These are phyloP conservation scores for Tinea semifulvella DNA, from an alignment of 2,888 invertebrate species.

Conservation along the genomic window DNA sequence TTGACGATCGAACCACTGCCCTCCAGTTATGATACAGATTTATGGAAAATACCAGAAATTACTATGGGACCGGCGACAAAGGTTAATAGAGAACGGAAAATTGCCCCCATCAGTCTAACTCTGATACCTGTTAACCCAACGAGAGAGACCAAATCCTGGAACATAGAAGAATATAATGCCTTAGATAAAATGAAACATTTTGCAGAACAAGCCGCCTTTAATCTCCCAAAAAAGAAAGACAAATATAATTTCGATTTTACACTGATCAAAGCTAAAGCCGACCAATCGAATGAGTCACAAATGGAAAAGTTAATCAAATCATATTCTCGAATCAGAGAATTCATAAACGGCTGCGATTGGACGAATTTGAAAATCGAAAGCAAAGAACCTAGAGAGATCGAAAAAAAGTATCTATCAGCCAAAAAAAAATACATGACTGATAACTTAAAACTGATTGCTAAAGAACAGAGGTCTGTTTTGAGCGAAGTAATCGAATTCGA, in stretches of 20 bases:
- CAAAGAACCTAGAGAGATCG: constrained; percentile 38
- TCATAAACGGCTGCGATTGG: constrained; percentile 62
- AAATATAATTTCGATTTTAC: constrained; percentile 38
- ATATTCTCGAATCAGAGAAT: constrained; percentile 57
- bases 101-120: constrained; percentile 58
- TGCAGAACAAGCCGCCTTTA: constrained; percentile 58
- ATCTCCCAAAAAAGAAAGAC: constrained; percentile 41
- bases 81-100: constrained; percentile 41
- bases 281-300: constrained; percentile 34
- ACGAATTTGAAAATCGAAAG: constrained; percentile 36
- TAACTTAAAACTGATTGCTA: constrained; percentile 53
- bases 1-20: constrained; percentile 57
- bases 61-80: constrained; percentile 41
- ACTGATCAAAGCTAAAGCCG: constrained; percentile 35
- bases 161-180: constrained; percentile 55
- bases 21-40: constrained; percentile 32
- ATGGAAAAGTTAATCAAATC: constrained; percentile 53
- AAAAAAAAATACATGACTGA: constrained; percentile 61
- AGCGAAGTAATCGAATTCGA: constrained; percentile 51
- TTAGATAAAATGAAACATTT: constrained; percentile 62
- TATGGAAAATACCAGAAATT: constrained; percentile 51
- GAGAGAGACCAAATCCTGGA: constrained; percentile 42
- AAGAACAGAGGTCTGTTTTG: constrained; percentile 40
- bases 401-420: constrained; percentile 54
- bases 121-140: constrained; percentile 51